Percentiles rank a stretch among this genome's conserved stretches.
These are phyloP conservation scores for Gortyna flavago DNA, from an alignment of 2,888 invertebrate species.

Conservation along the genomic window DNA sequence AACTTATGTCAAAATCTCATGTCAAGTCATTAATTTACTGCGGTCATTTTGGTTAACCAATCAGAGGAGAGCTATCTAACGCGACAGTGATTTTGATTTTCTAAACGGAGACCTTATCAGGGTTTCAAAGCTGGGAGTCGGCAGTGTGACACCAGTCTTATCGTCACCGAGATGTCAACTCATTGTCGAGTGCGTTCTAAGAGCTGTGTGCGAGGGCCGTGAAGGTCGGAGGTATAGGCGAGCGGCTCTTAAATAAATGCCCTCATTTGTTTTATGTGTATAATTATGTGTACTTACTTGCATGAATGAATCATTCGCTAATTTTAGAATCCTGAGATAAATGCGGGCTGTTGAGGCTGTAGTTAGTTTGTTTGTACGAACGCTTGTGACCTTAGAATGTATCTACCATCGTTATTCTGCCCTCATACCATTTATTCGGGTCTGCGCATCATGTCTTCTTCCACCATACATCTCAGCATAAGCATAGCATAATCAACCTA, in stretches of 20 bases:
- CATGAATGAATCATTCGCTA: constrained; percentile 49
- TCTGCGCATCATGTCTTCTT: neutral
- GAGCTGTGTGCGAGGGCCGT: constrained; percentile 57
- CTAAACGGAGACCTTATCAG: neutral
- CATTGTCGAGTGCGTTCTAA: constrained; percentile 60
- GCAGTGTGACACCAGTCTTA: constrained; percentile 25
- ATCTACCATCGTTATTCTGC: rapidly evolving
- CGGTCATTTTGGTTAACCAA: neutral
- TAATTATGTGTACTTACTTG: constrained; percentile 35
- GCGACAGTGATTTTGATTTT: neutral
- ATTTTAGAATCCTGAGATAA: constrained; percentile 34
- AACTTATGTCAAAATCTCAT: neutral
- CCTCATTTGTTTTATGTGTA: constrained; percentile 52
- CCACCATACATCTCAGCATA: neutral
- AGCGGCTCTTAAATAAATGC: constrained; percentile 57
- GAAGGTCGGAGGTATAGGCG: constrained; percentile 62
- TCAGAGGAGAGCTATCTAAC: neutral
- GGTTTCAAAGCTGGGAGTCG: neutral
- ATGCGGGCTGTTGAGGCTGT: neutral
- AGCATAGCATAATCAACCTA: too few relatives aligned
- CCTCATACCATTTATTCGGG: neutral
- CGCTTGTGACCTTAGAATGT: neutral
- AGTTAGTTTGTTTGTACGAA: neutral
- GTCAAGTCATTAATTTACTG: neutral
- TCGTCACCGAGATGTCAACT: constrained; percentile 63